Conservation (phyloP, 2,797 vertebrate genomes). For the Sebastes matsubarae region DNA sequence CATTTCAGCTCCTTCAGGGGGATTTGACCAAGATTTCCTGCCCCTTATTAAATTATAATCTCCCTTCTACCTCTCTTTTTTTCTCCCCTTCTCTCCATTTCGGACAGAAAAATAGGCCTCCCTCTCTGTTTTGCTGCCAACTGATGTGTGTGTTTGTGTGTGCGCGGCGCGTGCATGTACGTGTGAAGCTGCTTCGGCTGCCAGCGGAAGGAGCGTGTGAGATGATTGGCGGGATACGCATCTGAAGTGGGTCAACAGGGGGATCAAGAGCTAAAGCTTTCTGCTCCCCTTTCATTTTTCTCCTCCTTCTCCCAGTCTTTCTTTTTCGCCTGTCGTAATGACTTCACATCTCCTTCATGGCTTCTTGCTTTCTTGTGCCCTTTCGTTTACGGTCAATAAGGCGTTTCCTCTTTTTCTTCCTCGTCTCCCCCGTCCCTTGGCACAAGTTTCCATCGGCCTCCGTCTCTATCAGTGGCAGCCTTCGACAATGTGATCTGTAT, state of each 20-base stretch:
- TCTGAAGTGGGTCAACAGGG: conserved; percentile 70
- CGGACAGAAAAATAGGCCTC: conserved; percentile 63
- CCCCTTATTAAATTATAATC: conserved; percentile 87
- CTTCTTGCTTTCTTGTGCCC: conserved; percentile 23
- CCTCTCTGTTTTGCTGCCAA: conserved; percentile 73
- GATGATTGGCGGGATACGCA: conserved; percentile 63
- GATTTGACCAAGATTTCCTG: conserved; percentile 86
- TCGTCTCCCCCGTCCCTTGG: not conserved
- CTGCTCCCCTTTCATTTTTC: conserved; percentile 56
- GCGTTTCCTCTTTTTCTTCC: conserved; percentile 12
- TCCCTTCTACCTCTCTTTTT: conserved; percentile 66
- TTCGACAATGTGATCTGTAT: conserved; percentile 46
- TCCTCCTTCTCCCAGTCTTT: conserved; percentile 38
- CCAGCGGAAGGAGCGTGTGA: conserved; percentile 45
- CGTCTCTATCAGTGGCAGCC: conserved; percentile 5
- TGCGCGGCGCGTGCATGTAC: conserved; percentile 10
- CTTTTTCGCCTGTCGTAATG: conserved; percentile 32
- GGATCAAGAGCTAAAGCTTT: conserved; percentile 63
- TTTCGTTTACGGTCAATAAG: conserved; percentile 27
- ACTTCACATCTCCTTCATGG: conserved; percentile 48
- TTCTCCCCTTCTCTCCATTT: conserved; percentile 54
- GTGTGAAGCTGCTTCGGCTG: conserved; percentile 46
- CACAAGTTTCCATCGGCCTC: conserved; percentile 36
- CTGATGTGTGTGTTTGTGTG: conserved; percentile 55
- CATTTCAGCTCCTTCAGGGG: conserved; percentile 78